Evolutionary conservation across 1,140 invertebrate genomes (phyloP), one percentile per base, ranked within the genome.

Genomic region (Mesaphorura yosii): DNA sequence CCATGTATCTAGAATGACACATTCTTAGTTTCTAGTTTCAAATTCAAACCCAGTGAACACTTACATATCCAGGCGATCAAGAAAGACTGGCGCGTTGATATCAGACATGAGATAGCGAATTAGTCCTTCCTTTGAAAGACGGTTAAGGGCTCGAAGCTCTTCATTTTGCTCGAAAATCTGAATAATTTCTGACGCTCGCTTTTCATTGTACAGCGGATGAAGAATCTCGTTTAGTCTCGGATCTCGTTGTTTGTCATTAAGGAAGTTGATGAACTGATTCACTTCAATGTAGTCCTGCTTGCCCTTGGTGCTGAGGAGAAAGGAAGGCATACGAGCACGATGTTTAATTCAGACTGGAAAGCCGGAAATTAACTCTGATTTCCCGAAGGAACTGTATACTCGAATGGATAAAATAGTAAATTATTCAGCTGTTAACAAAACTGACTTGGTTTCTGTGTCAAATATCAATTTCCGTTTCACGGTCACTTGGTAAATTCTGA

Each of bases 181-280:
- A 62, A 99, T 93, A 60, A 99, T 93, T 71, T 97, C 88, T 42
- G 78, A 70, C 5, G 89, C 89, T 65, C 94, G 76, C 67, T 92
- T 92, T 61, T 92, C 86, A 67, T 98, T 91, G 67, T 97, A 98
- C 27, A 96, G 76, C 3, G 96, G 96, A 73, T 91, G 98, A 12
- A 99, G 75, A 68, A 99, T 99, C 78, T 99, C 96, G 73, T 99
- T 99, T 42, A 99, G 77, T 29, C 95, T 79, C 2, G 94, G 94
- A 78, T 99, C 96, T 53, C 96, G 78, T 72, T 99, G 96, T 69
- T 93, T 93, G 71, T 98, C 92, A 72, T 99, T 99, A 62, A 98
- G 72, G 70, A 98, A 98, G 52, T 84, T 85, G 26, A 97, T 86
- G 60, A 98, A 81, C 68, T 93, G 88, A 10, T 86, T 81, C 54